A percentile compares a stretch with the other conserved stretches of the same genome.
phyloP scores from a whole-genome alignment of 2,113 vertebrate species.

The Galbula dea region DNA sequence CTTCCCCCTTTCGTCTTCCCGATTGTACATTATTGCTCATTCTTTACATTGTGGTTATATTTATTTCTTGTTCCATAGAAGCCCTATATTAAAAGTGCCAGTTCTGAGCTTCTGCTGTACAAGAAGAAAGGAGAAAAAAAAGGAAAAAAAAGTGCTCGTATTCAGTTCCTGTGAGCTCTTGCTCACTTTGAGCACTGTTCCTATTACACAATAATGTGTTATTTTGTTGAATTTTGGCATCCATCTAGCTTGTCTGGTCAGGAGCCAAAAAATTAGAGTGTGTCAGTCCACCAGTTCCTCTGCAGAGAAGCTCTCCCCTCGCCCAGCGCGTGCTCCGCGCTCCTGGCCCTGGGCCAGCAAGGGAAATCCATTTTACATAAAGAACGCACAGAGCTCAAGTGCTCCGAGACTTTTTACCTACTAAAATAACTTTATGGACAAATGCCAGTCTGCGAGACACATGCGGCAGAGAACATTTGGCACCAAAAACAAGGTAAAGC shows the following conservation, averaged over 20 bases:
- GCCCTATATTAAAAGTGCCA: constrained; percentile 38
- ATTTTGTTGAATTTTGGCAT: constrained; percentile 87
- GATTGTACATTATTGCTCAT: constrained; percentile 41
- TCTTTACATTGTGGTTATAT: constrained; percentile 39
- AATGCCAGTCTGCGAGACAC: constrained; percentile 76
- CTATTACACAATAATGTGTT: constrained; percentile 87
- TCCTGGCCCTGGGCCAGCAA: constrained; percentile 84
- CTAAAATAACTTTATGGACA: constrained; percentile 82
- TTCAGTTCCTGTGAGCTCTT: constrained; percentile 69
- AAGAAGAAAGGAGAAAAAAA: neutral
- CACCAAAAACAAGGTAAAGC: constrained; percentile 69
- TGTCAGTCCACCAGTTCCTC: constrained; percentile 84
- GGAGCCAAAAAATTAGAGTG: constrained; percentile 82
- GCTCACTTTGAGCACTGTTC: constrained; percentile 73
- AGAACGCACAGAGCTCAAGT: constrained; percentile 82
- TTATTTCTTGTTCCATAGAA: constrained; percentile 58
- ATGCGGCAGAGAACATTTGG: constrained; percentile 70
- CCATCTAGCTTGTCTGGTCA: constrained; percentile 79
- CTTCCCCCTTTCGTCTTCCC: constrained; percentile 43
- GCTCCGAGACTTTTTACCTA: constrained; percentile 81
- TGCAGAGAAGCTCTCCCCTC: constrained; percentile 79
- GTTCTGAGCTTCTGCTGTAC: constrained; percentile 43
- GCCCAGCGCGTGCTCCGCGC: constrained; percentile 76
- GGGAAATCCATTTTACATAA: constrained; percentile 95
- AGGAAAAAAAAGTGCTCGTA: constrained; percentile 35